Percentiles rank a stretch among this genome's conserved stretches.
Evolutionary conservation across 2,888 invertebrate genomes (phyloP).

Genomic region (Ormyrus rosae): DNA sequence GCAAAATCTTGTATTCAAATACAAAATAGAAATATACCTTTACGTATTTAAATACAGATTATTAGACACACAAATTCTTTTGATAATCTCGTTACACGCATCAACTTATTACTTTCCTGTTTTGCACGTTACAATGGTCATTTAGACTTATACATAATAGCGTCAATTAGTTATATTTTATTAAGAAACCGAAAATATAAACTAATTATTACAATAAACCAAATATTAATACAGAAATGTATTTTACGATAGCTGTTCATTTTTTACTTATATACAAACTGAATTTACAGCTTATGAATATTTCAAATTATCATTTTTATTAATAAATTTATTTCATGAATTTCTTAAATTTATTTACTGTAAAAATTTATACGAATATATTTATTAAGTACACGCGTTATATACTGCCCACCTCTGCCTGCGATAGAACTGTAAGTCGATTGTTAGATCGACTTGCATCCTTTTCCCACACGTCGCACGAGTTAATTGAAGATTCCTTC

Average conservation of each 20-base stretch:
- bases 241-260: slow-evolving; percentile 15
- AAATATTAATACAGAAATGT: slow-evolving; percentile 12
- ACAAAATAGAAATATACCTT: slow-evolving; percentile 45
- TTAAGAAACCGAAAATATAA: slow-evolving; percentile 12
- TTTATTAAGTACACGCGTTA: slow-evolving; percentile 50
- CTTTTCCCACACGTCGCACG: slow-evolving; percentile 45
- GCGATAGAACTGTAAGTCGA: slow-evolving; percentile 39
- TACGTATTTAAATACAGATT: slow-evolving; percentile 52
- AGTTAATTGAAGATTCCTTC: slow-evolving; percentile 54
- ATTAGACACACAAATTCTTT: slow-evolving; percentile 32
- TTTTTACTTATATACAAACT: slow-evolving; percentile 31
- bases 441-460: slow-evolving; percentile 24
- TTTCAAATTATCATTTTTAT: slow-evolving; percentile 25
- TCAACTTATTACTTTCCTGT: slow-evolving; percentile 6
- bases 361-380: slow-evolving; percentile 33
- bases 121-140: slow-evolving; percentile 55
- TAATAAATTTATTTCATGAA: slow-evolving; percentile 29
- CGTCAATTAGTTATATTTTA: slow-evolving; percentile 1
- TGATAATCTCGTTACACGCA: slow-evolving; percentile 34
- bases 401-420: slow-evolving; percentile 54
- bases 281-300: slow-evolving; percentile 27
- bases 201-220: slow-evolving; percentile 10
- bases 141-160: slow-evolving; percentile 26
- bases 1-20: slow-evolving; percentile 49
- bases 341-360: slow-evolving; percentile 30